Evolutionary conservation across 2,113 vertebrate genomes (phyloP).

Genomic region (Cnemophilus loriae): DNA sequence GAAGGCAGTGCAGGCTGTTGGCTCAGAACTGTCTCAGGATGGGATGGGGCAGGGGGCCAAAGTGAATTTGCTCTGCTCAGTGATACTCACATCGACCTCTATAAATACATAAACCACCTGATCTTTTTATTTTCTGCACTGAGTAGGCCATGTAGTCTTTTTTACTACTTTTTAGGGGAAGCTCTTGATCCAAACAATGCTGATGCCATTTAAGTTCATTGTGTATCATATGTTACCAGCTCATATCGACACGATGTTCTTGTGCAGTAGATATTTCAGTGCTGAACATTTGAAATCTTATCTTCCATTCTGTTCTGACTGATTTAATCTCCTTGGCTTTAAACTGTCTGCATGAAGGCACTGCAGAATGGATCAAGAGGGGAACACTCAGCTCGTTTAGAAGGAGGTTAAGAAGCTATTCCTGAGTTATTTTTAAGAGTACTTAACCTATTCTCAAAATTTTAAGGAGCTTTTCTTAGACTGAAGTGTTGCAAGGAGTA

Average conservation of each 20-base stretch:
- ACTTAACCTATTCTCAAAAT: background rate
- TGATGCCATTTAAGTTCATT: background rate
- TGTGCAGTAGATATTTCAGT: background rate
- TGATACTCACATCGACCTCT: background rate
- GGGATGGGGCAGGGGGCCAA: background rate
- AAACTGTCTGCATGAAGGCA: background rate
- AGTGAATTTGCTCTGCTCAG: background rate
- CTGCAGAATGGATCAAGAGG: background rate
- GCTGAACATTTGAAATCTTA: background rate
- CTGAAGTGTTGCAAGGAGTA: background rate
- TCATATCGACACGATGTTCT: background rate
- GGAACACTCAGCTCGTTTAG: background rate
- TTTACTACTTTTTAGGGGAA: background rate
- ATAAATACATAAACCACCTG: background rate
- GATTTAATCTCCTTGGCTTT: background rate
- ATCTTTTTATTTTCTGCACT: background rate
- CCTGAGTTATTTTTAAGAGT: background rate
- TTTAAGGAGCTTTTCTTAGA: background rate
- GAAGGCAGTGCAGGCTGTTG: background rate
- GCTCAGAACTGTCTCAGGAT: background rate
- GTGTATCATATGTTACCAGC: background rate
- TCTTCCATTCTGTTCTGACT: background rate
- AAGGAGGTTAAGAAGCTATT: background rate
- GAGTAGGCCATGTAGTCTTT: background rate
- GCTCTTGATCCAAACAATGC: background rate